Evolutionary conservation across 2,113 vertebrate species (phyloP).

Genomic region (Petaurus breviceps): DNA sequence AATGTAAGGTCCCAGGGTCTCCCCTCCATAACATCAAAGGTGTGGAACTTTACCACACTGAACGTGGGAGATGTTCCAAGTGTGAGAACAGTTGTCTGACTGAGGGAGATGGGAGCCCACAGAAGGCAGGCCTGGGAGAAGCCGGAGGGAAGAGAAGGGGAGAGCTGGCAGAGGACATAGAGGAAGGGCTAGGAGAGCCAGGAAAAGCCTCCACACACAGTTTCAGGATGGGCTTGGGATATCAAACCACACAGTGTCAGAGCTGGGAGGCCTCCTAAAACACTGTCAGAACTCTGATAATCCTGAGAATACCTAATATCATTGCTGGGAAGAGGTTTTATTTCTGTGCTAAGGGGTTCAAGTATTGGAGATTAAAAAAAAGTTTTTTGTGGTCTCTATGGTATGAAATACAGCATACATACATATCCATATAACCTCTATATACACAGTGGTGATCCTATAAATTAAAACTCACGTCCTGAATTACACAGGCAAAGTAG

Average conservation of each 20-base stretch:
- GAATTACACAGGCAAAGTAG: not conserved
- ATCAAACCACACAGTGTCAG: not conserved
- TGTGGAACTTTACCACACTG: not conserved
- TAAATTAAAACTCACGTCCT: not conserved
- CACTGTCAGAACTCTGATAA: not conserved
- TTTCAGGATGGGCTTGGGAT: not conserved
- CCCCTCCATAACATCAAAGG: not conserved
- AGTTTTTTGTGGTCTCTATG: not conserved
- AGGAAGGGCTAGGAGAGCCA: not conserved
- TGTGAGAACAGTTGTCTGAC: not conserved
- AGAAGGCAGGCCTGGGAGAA: not conserved
- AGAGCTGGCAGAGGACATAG: not conserved
- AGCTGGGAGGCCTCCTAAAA: not conserved
- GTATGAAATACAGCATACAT: not conserved
- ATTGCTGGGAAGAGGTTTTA: not conserved
- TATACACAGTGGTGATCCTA: not conserved
- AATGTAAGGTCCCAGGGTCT: not conserved
- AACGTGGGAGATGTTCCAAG: not conserved
- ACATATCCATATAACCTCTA: not conserved
- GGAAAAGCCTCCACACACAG: not conserved
- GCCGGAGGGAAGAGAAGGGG: not conserved
- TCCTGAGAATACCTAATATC: not conserved
- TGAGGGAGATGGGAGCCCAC: not conserved
- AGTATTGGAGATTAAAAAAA: not conserved
- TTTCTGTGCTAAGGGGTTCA: not conserved